phyloP scores from a whole-genome alignment of 2,113 vertebrate genomes.

The Rhegmatorhina hoffmannsi region DNA sequence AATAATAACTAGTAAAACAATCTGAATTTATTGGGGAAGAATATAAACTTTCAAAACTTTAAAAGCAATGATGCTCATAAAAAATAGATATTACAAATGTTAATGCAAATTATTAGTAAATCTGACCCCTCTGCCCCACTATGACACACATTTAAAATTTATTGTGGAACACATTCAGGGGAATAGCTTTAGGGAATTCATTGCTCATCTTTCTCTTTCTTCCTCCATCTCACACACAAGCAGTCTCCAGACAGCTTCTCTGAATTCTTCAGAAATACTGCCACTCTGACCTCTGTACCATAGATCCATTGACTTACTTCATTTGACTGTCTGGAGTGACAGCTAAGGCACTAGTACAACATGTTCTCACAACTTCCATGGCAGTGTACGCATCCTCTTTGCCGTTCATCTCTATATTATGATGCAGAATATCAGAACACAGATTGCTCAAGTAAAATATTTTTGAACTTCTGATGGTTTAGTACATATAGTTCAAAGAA shows the following conservation, averaged over 20 bases:
- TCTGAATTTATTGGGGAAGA: background rate
- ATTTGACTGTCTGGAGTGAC: slow-evolving; percentile 68
- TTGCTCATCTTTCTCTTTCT: slow-evolving; percentile 63
- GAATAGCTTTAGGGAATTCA: slow-evolving; percentile 65
- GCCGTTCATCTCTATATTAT: slow-evolving; percentile 44
- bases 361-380: slow-evolving; percentile 62
- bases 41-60: slow-evolving; percentile 24
- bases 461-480: background rate
- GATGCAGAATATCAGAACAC: slow-evolving; percentile 41
- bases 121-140: slow-evolving; percentile 23
- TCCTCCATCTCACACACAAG: slow-evolving; percentile 55
- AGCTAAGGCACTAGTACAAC: slow-evolving; percentile 69
- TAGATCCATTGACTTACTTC: slow-evolving; percentile 69
- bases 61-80: background rate
- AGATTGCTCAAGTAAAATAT: background rate
- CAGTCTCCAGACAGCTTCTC: slow-evolving; percentile 67
- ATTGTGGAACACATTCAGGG: slow-evolving; percentile 49
- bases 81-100: slow-evolving; percentile 53
- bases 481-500: background rate
- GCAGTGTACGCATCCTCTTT: slow-evolving; percentile 39
- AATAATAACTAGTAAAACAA: background rate
- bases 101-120: slow-evolving; percentile 69
- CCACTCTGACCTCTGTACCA: slow-evolving; percentile 62
- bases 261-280: slow-evolving; percentile 70
- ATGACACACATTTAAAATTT: slow-evolving; percentile 60